Percentiles rank a stretch among this genome's conserved stretches.
These are phyloP conservation scores for Micropoecilia bifurca DNA, from an alignment of 2,797 vertebrate genomes.

Conservation along the genomic window DNA sequence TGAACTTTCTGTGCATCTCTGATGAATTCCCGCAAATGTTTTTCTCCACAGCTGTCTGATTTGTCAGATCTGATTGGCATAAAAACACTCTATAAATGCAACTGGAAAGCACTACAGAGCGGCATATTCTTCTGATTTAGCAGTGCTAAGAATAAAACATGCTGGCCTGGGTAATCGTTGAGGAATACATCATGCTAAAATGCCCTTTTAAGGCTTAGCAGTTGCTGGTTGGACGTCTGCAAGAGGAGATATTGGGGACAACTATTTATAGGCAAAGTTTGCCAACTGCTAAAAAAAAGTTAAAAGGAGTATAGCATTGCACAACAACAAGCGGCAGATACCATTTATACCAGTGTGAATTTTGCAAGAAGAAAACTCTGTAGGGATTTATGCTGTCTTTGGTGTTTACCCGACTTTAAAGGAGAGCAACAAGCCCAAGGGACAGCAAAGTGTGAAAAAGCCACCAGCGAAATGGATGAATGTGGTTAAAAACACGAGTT, in stretches of 20 bases:
- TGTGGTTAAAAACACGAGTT: background rate
- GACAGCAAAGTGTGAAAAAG: background rate
- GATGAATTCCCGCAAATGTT: constrained; percentile 10
- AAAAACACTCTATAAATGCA: background rate
- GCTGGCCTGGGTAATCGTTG: constrained; percentile 17
- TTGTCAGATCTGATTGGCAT: constrained; percentile 3
- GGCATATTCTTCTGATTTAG: constrained; percentile 13
- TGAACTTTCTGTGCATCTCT: constrained; percentile 16
- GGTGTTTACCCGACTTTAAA: constrained; percentile 13
- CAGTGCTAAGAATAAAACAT: constrained; percentile 29
- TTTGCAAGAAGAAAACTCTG: constrained; percentile 7
- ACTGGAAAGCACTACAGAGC: background rate
- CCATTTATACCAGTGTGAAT: background rate
- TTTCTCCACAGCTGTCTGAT: constrained; percentile 1
- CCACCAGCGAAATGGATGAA: background rate
- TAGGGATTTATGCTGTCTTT: constrained; percentile 7
- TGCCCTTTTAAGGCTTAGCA: constrained; percentile 20
- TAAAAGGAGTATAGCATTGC: constrained; percentile 14
- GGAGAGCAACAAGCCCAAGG: background rate
- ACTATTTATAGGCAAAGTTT: constrained; percentile 44
- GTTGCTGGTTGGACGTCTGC: constrained; percentile 24
- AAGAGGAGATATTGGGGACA: constrained; percentile 33
- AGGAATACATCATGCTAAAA: constrained; percentile 38
- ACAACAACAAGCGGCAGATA: constrained; percentile 9
- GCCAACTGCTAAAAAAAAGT: constrained; percentile 14